These are phyloP conservation scores for Lochmaea crataegi DNA, from an alignment of 2,888 invertebrate species.

Conservation along the genomic window DNA sequence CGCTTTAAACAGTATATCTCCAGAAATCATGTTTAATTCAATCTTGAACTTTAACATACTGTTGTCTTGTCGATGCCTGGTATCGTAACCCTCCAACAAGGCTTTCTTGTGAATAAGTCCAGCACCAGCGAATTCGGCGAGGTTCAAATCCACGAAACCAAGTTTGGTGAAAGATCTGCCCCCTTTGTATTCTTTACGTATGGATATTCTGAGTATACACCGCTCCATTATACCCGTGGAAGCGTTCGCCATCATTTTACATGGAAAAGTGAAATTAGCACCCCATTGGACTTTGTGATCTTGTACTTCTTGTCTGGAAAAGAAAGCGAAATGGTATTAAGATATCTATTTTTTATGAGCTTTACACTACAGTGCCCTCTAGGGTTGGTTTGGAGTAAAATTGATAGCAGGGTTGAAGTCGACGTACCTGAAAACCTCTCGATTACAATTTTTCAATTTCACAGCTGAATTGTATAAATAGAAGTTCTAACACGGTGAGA, in stretches of 20 bases:
- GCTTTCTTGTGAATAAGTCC: conserved; percentile 88
- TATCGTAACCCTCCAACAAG: conserved; percentile 95
- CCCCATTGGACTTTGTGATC: conserved; percentile 96
- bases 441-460: too few relatives aligned
- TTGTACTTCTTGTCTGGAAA: conserved; percentile 88
- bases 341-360: too few relatives aligned
- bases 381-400: too few relatives aligned
- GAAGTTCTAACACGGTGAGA: too few relatives aligned
- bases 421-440: too few relatives aligned
- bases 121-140: conserved; percentile 96
- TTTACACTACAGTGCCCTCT: too few relatives aligned
- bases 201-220: conserved; percentile 92
- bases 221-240: conserved; percentile 95
- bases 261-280: conserved; percentile 89
- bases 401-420: too few relatives aligned
- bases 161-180: conserved; percentile 94
- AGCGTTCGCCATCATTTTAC: conserved; percentile 97
- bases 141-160: conserved; percentile 96
- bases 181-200: conserved; percentile 89
- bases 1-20: conserved; percentile 98
- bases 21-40: conserved; percentile 93
- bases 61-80: conserved; percentile 93
- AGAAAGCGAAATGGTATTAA: conserved; percentile 40
- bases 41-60: conserved; percentile 92
- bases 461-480: too few relatives aligned